Evolutionary conservation across 35 echinoderm and acorn worm species (phyloP), one percentile per base, ranked within the genome.

Genomic region (Hemicentrotus pulcherrimus): DNA sequence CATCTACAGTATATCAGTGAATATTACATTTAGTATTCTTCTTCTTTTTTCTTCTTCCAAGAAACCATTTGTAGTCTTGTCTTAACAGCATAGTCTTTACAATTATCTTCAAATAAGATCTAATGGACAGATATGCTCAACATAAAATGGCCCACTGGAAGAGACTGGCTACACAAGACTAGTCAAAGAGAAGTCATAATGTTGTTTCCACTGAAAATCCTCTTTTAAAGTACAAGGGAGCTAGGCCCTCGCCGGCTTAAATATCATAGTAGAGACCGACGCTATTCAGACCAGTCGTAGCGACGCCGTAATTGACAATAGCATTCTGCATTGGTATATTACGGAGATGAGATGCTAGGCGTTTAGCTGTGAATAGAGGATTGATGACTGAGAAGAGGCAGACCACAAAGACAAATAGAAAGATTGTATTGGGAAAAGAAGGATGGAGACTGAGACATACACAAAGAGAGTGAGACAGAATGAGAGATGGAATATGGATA

Each of bases 271-370:
- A 78, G 19, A 55, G 50, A 78, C 28, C 7, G 2, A 15, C 65
- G 19, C 65, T 78, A 78, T 78, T 78, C 5, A 78, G 65, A 78
- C 65, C 19, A 78, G 65, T 78, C 19, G n/a, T 78, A 78, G 22
- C 4, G 65, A 78, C 19, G 65, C 22, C 7, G 24, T 78, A 78
- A 78, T 78, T 78, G n/a, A 78, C 19, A n/a, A 78, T 78, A 1
- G 65, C 65, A n/a, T 78, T 78, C 65, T 78, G 22, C 65, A 78
- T 28, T 78, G 65, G 65, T 78, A 78, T 78, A 78, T 78, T 78
- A 78, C 65, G 4, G 19, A 55, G 50, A 55, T n/a, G 19, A 55
- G 50, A 55, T 15, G 50, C 50, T 55, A 14, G 15, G 11, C 10
- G 10, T 15, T 55, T 55, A 8, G 50, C 50, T 10, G 50, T 55